A percentile compares a stretch with the other conserved stretches of the same genome.
These are phyloP conservation scores for Drosophila kohkoa DNA, from an alignment of 1,140 invertebrate genomes.

Conservation along the genomic window DNA sequence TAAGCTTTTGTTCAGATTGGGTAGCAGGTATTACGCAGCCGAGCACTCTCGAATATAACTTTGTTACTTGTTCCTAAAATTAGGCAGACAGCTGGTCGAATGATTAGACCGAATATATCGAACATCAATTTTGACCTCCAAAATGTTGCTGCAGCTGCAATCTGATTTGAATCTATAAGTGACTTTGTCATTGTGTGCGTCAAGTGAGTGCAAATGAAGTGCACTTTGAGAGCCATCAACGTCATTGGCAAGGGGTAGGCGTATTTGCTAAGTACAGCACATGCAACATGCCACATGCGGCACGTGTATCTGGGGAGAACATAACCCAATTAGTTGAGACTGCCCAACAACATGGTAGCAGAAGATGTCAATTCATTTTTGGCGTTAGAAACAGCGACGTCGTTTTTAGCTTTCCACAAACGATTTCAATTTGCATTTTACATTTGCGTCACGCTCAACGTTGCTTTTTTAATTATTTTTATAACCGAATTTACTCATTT, in stretches of 20 bases:
- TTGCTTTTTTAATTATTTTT: too few relatives aligned
- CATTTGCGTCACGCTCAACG: conserved; percentile 63
- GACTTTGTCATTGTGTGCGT: conserved; percentile 21
- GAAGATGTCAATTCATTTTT: conserved; percentile 65
- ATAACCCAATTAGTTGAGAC: conserved; percentile 75
- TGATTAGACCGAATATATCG: conserved; percentile 2
- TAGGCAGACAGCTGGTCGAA: conserved; percentile 1
- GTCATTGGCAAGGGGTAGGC: conserved; percentile 60
- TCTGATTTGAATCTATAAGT: conserved; percentile 34
- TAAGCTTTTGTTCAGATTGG: too few relatives aligned
- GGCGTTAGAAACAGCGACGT: conserved; percentile 25
- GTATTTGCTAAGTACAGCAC: conserved; percentile 30
- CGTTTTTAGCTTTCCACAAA: conserved; percentile 21
- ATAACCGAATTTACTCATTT: conserved; percentile 8
- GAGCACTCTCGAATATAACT: too few relatives aligned
- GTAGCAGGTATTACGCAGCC: too few relatives aligned
- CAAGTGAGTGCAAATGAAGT: conserved; percentile 62
- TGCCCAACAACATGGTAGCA: conserved; percentile 53
- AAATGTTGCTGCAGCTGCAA: conserved; percentile 23
- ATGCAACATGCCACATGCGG: conserved; percentile 7
- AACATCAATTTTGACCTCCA: conserved; percentile 19
- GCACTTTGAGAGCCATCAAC: conserved; percentile 70
- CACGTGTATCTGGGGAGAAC: conserved; percentile 67
- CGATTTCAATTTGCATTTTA: conserved; percentile 45
- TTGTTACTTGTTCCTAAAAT: neutral